Evolutionary conservation across 2,113 vertebrate species (phyloP).

Genomic region (Echinops telfairi): DNA sequence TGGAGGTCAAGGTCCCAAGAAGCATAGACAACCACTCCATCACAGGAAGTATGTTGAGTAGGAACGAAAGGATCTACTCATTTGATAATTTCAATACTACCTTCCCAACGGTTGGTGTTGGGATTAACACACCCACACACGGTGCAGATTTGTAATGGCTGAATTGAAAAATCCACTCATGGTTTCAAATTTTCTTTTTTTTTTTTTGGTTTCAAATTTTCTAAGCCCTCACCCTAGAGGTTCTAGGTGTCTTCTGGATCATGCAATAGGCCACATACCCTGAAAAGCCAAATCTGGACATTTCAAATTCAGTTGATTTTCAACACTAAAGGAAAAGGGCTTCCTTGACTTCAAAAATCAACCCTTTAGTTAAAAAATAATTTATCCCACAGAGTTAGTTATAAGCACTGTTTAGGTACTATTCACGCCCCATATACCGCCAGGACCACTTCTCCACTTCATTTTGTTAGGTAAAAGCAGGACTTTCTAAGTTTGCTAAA

Average conservation of each 20-base stretch:
- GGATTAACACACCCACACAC: too few relatives aligned
- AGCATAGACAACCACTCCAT: constrained; percentile 24
- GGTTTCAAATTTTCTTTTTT: constrained; percentile 54
- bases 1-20: neutral
- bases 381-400: constrained; percentile 43
- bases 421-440: neutral
- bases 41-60: constrained; percentile 46
- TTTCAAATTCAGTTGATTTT: constrained; percentile 69
- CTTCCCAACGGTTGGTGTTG: neutral
- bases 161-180: constrained; percentile 63
- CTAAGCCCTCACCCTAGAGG: neutral
- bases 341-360: constrained; percentile 68
- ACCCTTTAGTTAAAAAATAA: constrained; percentile 76
- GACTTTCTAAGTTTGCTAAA: constrained; percentile 59
- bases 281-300: constrained; percentile 48
- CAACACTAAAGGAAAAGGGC: neutral
- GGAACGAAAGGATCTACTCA: constrained; percentile 47
- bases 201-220: constrained; percentile 70
- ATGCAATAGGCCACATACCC: neutral
- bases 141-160: constrained; percentile 74
- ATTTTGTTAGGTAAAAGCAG: constrained; percentile 77
- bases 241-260: constrained; percentile 22
- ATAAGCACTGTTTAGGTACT: constrained; percentile 29
- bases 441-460: constrained; percentile 55
- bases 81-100: constrained; percentile 54